Conservation (phyloP, 2,113 vertebrate genomes). For the Dasypus novemcinctus region DNA sequence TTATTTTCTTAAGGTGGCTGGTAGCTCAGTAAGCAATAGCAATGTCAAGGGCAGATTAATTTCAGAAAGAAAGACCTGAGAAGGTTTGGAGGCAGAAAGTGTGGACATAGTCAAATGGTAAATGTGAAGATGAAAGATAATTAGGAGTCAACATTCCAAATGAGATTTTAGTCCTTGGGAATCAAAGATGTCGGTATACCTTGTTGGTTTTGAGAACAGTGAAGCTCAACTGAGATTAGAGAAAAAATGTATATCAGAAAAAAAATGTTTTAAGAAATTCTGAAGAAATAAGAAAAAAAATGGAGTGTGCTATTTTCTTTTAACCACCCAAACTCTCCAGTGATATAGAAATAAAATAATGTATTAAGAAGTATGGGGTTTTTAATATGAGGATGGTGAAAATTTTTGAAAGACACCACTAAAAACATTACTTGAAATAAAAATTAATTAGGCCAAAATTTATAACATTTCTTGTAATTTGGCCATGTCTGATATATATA, state of each 20-base stretch:
- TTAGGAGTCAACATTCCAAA: background rate
- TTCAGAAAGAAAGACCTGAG: background rate
- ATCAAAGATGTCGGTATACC: background rate
- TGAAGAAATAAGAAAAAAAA: background rate
- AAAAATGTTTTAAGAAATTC: background rate
- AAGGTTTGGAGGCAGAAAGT: constrained; percentile 15
- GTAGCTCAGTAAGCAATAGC: background rate
- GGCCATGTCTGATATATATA: background rate
- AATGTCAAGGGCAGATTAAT: background rate
- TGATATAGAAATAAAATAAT: background rate
- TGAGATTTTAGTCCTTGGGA: background rate
- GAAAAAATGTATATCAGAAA: background rate
- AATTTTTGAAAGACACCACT: constrained; percentile 15
- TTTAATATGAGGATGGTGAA: background rate
- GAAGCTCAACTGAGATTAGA: background rate
- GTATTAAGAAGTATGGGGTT: background rate
- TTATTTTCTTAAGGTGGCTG: background rate
- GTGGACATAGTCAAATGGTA: background rate
- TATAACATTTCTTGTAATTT: background rate
- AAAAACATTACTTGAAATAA: constrained; percentile 8
- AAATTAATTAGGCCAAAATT: background rate
- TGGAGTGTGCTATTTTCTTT: background rate
- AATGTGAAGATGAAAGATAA: background rate
- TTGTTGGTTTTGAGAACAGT: background rate
- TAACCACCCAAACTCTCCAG: background rate